These are phyloP conservation scores for Orchestes rusci DNA, from an alignment of 2,888 invertebrate genomes.

Conservation along the genomic window DNA sequence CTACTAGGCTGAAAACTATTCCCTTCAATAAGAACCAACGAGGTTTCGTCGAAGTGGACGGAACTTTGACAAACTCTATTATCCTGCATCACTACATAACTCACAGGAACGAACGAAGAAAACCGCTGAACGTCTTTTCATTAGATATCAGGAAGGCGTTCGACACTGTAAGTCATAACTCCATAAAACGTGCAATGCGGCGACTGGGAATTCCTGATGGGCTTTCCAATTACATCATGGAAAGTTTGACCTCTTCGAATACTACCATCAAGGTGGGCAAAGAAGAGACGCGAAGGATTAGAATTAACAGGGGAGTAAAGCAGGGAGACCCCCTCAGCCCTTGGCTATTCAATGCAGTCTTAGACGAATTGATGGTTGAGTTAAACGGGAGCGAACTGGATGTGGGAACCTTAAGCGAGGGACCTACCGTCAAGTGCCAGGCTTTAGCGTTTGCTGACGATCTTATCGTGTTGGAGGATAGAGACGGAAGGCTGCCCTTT, in stretches of 20 bases:
- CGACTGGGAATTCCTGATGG: constrained; percentile 9
- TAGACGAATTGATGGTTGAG: constrained; percentile 12
- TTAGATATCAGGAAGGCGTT: constrained; percentile 27
- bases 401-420: too few species aligned
- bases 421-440: too few species aligned
- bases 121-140: too few species aligned
- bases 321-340: constrained; percentile 13
- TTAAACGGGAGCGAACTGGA: too few species aligned
- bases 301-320: constrained; percentile 6
- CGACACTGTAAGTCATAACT: constrained; percentile 22
- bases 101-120: too few species aligned
- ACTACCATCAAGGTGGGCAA: not conserved
- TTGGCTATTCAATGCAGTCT: constrained; percentile 6
- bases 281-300: not conserved
- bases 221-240: not conserved
- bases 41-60: constrained; percentile 23
- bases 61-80: too few species aligned
- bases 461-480: constrained; percentile 10
- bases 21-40: constrained; percentile 15
- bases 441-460: constrained; percentile 21
- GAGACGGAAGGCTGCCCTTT: not conserved
- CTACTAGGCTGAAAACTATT: not conserved
- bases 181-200: constrained; percentile 15
- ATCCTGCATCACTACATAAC: too few species aligned
- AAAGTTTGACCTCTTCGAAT: not conserved